phyloP scores from a whole-genome alignment of 2,888 invertebrate species.

The Syrista parreyssii region DNA sequence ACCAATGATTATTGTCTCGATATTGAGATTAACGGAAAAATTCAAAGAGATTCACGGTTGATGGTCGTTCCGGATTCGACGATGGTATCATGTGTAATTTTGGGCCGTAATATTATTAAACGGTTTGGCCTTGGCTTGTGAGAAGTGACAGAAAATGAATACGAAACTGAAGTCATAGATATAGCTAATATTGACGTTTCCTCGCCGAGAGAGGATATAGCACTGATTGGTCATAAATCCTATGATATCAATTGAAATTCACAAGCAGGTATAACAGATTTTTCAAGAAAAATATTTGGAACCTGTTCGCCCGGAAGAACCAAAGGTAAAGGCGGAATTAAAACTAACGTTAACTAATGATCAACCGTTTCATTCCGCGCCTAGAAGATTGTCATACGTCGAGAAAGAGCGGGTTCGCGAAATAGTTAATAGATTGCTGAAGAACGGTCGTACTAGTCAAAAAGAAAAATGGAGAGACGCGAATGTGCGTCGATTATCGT shows the following conservation, averaged over 20 bases:
- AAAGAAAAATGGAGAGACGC: slow-evolving; percentile 31
- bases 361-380: slow-evolving; percentile 25
- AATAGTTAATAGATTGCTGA: slow-evolving; percentile 28
- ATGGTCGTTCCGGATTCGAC: slow-evolving; percentile 27
- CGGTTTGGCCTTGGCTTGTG: slow-evolving; percentile 4
- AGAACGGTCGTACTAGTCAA: slow-evolving; percentile 22
- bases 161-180: too few relatives aligned
- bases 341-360: slow-evolving; percentile 20
- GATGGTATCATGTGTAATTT: slow-evolving; percentile 18
- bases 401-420: slow-evolving; percentile 26
- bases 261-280: slow-evolving; percentile 11
- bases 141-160: background rate
- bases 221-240: slow-evolving; percentile 11
- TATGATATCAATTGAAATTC: slow-evolving; percentile 10
- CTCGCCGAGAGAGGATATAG: too few relatives aligned
- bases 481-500: slow-evolving; percentile 32
- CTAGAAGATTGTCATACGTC: slow-evolving; percentile 25
- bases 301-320: slow-evolving; percentile 15
- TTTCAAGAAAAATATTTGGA: slow-evolving; percentile 23
- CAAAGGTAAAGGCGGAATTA: slow-evolving; percentile 20
- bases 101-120: slow-evolving; percentile 14
- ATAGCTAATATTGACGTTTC: too few relatives aligned
- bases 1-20: slow-evolving; percentile 1
- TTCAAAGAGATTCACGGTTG: slow-evolving; percentile 3
- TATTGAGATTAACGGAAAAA: background rate